Base-by-base conservation (phyloP, 2,113 vertebrate species). In the Sardina pilchardus region DNA sequence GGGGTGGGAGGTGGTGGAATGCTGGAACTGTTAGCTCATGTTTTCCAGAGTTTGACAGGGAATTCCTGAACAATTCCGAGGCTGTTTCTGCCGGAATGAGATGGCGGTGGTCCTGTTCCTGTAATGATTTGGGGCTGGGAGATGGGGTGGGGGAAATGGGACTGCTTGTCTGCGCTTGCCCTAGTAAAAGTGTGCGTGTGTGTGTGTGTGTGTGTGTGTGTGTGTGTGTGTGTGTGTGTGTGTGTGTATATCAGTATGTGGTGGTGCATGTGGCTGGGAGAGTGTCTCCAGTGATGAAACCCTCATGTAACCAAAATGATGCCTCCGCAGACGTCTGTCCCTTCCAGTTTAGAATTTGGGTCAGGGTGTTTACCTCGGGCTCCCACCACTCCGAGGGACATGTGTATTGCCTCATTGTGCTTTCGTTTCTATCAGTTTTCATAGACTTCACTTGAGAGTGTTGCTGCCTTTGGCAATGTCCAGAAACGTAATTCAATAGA, bases 31-130 rank as follows among this genome's bases (percentile, higher is more conserved):
- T 82, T 83, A 85, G 59, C 42, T 89, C 86, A 88, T 89, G 86
- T 88, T 91, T 91, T 91, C 86, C 85, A 91, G 50, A 47, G 82
- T 63, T 71, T 89, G 59, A 86, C 59, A 81, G 43, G 50, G 63
- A 71, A 59, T 89, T 89, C 84, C 53, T 84, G 36, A 87, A 78
- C 83, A 89, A 82, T 30, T 85, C 85, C 81, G 63, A 71, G 30
- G 30, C 63, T 71, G 26, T 71, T 71, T 71, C 63, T 71, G 26
- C 10, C 63, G 9, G n/a, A 71, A 71, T 71, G 63, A 30, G 63
- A 34, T 71, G 63, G n/a, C 14, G 63, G 63, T 71, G 63, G 63
- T 71, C 63, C n/a, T 71, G 63, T 71, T 71, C 10, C n/a, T 14
- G 63, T 34, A 71, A 26, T 71, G 63, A 71, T 71, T 2, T 34